Evolutionary conservation across 2,113 vertebrate species (phyloP).

Genomic region (Rostratula benghalensis): DNA sequence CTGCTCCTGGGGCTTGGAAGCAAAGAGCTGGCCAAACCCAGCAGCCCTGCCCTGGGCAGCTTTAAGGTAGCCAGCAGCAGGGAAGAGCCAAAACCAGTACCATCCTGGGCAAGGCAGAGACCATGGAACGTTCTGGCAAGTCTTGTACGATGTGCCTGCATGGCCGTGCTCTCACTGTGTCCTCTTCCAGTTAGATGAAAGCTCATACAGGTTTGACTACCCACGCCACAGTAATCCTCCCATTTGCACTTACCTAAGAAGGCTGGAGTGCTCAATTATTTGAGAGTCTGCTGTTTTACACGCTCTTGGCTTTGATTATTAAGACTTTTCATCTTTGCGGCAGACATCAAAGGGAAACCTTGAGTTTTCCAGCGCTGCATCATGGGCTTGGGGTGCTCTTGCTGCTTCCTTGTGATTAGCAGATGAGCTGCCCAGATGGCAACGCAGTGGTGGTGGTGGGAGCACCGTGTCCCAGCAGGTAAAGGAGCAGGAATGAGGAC

Average conservation of each 20-base stretch:
- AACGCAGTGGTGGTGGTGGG: neutral
- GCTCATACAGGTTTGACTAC: neutral
- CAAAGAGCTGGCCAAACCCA: neutral
- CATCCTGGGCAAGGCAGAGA: neutral
- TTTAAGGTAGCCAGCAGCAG: neutral
- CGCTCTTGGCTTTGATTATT: slow-evolving; percentile 43
- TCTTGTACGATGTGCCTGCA: neutral
- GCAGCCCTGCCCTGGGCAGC: neutral
- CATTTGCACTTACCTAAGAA: neutral
- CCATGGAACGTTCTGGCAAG: neutral
- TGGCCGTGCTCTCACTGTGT: neutral
- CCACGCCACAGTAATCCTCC: neutral
- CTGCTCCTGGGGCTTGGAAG: neutral
- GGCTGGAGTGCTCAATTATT: neutral
- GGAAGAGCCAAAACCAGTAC: neutral
- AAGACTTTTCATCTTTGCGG: slow-evolving; percentile 30
- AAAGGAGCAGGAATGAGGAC: neutral
- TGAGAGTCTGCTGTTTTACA: neutral
- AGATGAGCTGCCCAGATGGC: neutral
- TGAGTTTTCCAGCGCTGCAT: neutral
- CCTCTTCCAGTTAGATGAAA: neutral
- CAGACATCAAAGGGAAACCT: slow-evolving; percentile 38
- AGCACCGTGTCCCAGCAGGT: neutral
- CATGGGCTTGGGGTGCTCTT: neutral
- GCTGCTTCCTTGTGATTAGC: neutral